These are phyloP conservation scores for Anorthoa munda DNA, from an alignment of 2,888 invertebrate genomes.

Conservation along the genomic window DNA sequence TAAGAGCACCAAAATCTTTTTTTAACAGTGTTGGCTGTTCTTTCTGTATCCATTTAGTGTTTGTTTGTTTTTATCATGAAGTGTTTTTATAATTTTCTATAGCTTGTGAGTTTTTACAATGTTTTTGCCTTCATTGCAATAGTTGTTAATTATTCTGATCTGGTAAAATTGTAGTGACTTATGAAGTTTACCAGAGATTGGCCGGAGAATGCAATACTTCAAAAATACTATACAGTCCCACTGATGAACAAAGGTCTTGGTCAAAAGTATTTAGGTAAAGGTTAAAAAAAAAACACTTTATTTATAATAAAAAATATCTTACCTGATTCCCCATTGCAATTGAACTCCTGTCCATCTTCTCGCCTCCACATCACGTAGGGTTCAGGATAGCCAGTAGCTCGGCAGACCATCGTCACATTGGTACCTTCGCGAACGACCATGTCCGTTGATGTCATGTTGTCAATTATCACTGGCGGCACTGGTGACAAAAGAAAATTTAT, in stretches of 20 bases:
- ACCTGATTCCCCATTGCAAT: slow-evolving; percentile 97
- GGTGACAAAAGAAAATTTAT: slow-evolving; percentile 63
- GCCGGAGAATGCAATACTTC: too few species aligned
- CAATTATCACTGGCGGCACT: slow-evolving; percentile 98
- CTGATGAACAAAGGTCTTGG: too few species aligned
- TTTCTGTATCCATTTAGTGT: slow-evolving; percentile 66
- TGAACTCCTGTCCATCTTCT: slow-evolving; percentile 97
- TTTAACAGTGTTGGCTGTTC: slow-evolving; percentile 65
- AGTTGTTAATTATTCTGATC: background rate
- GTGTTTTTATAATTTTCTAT: slow-evolving; percentile 25
- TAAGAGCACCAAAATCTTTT: slow-evolving; percentile 73
- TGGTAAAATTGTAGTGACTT: background rate
- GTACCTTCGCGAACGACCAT: slow-evolving; percentile 97
- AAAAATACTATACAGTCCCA: too few species aligned
- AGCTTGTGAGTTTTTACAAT: slow-evolving; percentile 17
- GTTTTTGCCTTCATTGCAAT: background rate
- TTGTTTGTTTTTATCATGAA: too few species aligned
- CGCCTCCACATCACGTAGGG: slow-evolving; percentile 98
- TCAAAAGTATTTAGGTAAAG: too few species aligned
- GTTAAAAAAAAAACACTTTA: background rate
- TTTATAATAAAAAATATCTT: slow-evolving; percentile 50
- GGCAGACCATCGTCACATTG: slow-evolving; percentile 96
- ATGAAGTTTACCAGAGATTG: too few species aligned
- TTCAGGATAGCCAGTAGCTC: slow-evolving; percentile 96
- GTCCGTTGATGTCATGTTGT: slow-evolving; percentile 97